phyloP scores from a whole-genome alignment of 2,797 vertebrate genomes.

The Etheostoma perlongum region DNA sequence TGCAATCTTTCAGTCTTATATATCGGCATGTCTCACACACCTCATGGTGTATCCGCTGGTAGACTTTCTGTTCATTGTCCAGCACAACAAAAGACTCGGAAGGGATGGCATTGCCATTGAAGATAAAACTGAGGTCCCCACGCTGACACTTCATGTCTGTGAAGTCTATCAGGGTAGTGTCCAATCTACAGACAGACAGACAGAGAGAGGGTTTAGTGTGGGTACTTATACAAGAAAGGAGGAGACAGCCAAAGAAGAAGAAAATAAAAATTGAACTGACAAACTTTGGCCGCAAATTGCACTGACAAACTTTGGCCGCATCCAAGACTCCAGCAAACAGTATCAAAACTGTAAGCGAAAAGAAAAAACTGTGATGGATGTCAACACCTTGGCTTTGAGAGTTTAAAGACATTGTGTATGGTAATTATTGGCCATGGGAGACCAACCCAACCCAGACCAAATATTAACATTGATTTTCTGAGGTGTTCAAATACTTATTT shows the following conservation, averaged over 20 bases:
- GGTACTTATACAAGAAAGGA: background rate
- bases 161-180: conserved; percentile 99
- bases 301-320: background rate
- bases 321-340: background rate
- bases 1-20: background rate
- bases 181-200: conserved; percentile 85
- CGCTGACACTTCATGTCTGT: conserved; percentile 99
- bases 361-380: background rate
- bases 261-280: background rate
- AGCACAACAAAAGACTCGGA: conserved; percentile 98
- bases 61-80: conserved; percentile 99
- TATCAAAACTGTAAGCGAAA: background rate
- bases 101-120: conserved; percentile 94
- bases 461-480: no score
- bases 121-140: conserved; percentile 98
- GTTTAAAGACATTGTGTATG: conserved; percentile 33
- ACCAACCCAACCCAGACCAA: conserved; percentile 15
- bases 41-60: conserved; percentile 98
- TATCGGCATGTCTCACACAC: conserved; percentile 73
- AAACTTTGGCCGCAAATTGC: background rate
- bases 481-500: no score
- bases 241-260: background rate
- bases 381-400: conserved; percentile 20
- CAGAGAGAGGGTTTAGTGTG: background rate
- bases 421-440: conserved; percentile 40